Evolutionary conservation across 2,113 vertebrate species (phyloP).

Genomic region (Corapipo altera): DNA sequence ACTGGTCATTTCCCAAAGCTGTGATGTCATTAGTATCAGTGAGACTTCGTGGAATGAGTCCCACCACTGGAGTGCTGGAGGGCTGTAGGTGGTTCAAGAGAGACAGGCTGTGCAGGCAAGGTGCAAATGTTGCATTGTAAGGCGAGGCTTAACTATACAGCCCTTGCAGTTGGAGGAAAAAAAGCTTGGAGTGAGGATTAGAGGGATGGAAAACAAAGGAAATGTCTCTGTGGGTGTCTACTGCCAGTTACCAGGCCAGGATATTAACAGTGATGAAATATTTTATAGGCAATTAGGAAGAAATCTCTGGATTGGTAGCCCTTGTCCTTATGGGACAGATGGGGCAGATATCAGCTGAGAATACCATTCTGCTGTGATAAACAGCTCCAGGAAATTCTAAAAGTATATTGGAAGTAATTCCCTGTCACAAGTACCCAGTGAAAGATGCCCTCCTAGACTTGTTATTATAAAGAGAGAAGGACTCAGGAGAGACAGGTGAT

Average conservation of each 20-base stretch:
- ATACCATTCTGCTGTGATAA: background rate
- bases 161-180: too few relatives aligned
- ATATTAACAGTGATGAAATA: background rate
- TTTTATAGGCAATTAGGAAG: background rate
- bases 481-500: background rate
- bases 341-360: background rate
- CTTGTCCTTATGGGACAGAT: background rate
- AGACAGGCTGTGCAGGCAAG: background rate
- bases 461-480: background rate
- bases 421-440: background rate
- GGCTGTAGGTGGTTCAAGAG: too few relatives aligned
- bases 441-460: background rate
- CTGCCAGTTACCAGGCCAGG: background rate
- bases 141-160: background rate
- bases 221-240: background rate
- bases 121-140: background rate
- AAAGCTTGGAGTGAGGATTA: background rate
- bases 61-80: background rate
- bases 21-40: background rate
- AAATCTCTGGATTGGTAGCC: background rate
- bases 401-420: background rate
- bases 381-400: background rate
- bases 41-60: background rate
- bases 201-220: background rate
- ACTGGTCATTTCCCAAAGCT: background rate